Evolutionary conservation across 2,888 invertebrate genomes (phyloP), one percentile per base, ranked within the genome.

Genomic region (Punctoribates punctum): DNA sequence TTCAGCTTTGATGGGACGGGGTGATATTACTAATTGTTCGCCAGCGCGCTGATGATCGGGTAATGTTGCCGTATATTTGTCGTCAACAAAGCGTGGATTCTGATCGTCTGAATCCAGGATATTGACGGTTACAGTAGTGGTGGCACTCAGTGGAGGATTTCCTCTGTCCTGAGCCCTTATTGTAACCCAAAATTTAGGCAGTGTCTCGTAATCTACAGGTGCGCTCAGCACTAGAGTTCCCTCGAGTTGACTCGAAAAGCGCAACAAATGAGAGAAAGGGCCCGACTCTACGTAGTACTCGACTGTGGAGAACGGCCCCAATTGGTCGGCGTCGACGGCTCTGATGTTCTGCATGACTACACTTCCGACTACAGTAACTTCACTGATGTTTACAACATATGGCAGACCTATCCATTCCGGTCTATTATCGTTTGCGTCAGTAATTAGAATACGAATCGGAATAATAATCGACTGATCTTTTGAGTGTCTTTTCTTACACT

Each of bases 21-120:
- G 82, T 25, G 77, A 67, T 13, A 91, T 88, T 15, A 25, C 38
- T n/a, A 78, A 29, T n/a, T 51, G 77, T 20, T 78, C 72, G 15
- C 76, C 76, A 15, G 65, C 48, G 15, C 73, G 54, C 27, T 67
- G 73, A 17, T 65, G 60, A 34, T 80, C 79, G 0, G 91, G 90
- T 75, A 94, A 81, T 9, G 88, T 85, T 0, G 91, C 89, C 60
- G 88, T 88, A 82, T 92, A 92, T 78, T 91, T 88, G 67, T 93
- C 91, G 78, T 89, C 88, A 11, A 87, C 82, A 83, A 94, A 94
- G 81, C 88, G 88, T 0, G 94, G 94, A 86, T 94, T 94, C 85
- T 94, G 94, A 84, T 94, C 94, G 82, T 94, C 94, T 0, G 94
- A 93, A 83, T 94, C 94, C 27, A 92, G 88, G 62, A 94, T 90